Conservation (phyloP, 2,888 invertebrate genomes). For the Operophtera brumata region DNA sequence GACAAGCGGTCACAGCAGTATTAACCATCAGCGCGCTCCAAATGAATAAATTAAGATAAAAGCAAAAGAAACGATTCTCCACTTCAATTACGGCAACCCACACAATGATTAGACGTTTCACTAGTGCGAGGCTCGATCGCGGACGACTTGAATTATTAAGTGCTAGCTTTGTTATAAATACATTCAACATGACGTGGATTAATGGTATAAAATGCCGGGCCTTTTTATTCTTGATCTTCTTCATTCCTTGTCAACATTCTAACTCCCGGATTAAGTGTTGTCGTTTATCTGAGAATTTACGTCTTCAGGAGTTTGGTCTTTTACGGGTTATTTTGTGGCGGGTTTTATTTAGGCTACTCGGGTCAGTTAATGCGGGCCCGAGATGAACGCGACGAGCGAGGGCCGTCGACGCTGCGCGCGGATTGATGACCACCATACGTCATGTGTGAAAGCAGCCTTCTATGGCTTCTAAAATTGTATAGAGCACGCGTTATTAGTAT, state of each 20-base stretch:
- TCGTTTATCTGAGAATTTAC: slow-evolving; percentile 72
- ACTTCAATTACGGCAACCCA: slow-evolving; percentile 76
- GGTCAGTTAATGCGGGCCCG: slow-evolving; percentile 50
- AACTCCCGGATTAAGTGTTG: slow-evolving; percentile 74
- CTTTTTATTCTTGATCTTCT: slow-evolving; percentile 70
- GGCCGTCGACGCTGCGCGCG: slow-evolving; percentile 32
- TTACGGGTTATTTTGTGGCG: slow-evolving; percentile 62
- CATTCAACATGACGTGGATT: slow-evolving; percentile 74
- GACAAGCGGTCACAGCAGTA: slow-evolving; percentile 77
- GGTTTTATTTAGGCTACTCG: slow-evolving; percentile 60
- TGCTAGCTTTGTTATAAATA: slow-evolving; percentile 76
- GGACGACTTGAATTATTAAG: slow-evolving; percentile 71
- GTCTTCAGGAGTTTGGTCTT: slow-evolving; percentile 61
- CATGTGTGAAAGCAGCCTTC: slow-evolving; percentile 42
- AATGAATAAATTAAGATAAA: slow-evolving; percentile 79
- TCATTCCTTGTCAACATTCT: slow-evolving; percentile 74
- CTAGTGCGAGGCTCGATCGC: slow-evolving; percentile 62
- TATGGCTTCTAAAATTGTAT: slow-evolving; percentile 32
- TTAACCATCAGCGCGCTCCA: slow-evolving; percentile 63
- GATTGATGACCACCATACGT: slow-evolving; percentile 48
- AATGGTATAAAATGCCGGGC: slow-evolving; percentile 68
- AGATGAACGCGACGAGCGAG: slow-evolving; percentile 36
- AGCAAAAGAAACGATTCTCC: slow-evolving; percentile 64
- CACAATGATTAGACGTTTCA: slow-evolving; percentile 78
- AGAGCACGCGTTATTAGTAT: slow-evolving; percentile 30